Base-by-base conservation (phyloP, 1,140 invertebrate genomes). In the Pectinophora gossypiella region DNA sequence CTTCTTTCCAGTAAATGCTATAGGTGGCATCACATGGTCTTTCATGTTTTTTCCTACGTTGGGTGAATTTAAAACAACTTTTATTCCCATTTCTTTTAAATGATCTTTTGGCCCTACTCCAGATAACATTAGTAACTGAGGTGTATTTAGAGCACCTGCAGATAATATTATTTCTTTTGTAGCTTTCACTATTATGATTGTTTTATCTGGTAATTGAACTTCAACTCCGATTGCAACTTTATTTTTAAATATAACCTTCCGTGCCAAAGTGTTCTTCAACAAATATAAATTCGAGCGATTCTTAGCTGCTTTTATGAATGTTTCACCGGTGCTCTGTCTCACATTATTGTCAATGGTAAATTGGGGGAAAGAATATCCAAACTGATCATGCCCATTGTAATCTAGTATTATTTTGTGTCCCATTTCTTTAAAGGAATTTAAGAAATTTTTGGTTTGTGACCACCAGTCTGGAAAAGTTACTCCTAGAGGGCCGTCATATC, bases 241-340 rank as follows among this genome's bases (percentile, higher is more conserved):
- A 0, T 90, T 93, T 0, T 91, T 89, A 4, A 96, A 90, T 5
- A 94, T 63, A 0, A 95, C 73, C 72, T 89, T 91, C 0, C 90
- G 93, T 0, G 92, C 94, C 35, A 94, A 93, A 1, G 92, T 91
- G 62, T 91, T 95, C 84, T 94, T 89, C 0, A 92, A 90, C 0
- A 93, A 84, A 68, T 94, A 92, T 4, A 98, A 85, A 72, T 98
- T 98, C 48, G 84, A 85, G 3, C 96, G 82, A 23, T 92, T 75
- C 23, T 93, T 84, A 1, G 93, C 90, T 0, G 96, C 95, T 43
- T 92, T 83, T 1, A 98, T 76, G 65, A 96, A 98, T 0, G 94
- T 94, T 74, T 95, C 94, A 0, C 95, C 93, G 0, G 95, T 94
- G 50, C 94, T 96, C 71, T 97, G 98, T 20, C 97, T 88, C 0